phyloP scores from a whole-genome alignment of 2,113 vertebrate genomes.

The human (Homo sapiens) region DNA sequence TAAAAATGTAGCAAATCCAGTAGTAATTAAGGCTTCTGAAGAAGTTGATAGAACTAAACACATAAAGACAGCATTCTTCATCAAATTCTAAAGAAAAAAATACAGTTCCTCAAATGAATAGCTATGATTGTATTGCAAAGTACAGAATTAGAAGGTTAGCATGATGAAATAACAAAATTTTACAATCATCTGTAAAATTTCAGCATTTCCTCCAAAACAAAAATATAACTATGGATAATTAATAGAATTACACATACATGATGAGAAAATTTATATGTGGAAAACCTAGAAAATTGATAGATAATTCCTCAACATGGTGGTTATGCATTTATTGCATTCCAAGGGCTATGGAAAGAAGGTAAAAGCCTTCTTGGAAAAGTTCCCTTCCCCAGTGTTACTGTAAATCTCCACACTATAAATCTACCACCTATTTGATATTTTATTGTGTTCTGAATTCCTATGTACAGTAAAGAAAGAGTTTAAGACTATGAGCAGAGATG shows the following conservation, averaged over 20 bases:
- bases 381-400: neutral
- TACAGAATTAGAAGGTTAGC: neutral
- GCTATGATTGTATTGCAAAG: neutral
- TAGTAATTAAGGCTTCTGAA: slow-evolving; percentile 85
- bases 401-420: neutral
- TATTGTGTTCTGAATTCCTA: neutral
- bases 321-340: neutral
- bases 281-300: neutral
- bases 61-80: slow-evolving; percentile 88
- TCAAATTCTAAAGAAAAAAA: slow-evolving; percentile 82
- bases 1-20: slow-evolving; percentile 89
- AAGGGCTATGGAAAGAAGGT: neutral
- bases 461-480: neutral
- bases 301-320: neutral
- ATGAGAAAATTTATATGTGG: neutral
- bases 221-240: neutral
- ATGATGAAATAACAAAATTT: neutral
- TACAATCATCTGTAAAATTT: neutral
- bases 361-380: neutral
- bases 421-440: neutral
- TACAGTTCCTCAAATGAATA: slow-evolving; percentile 61
- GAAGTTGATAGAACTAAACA: slow-evolving; percentile 84
- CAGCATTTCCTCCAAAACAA: neutral
- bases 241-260: neutral
- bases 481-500: neutral